Base-by-base conservation (phyloP, 2,113 vertebrate genomes). In the Sinosuthora webbiana region DNA sequence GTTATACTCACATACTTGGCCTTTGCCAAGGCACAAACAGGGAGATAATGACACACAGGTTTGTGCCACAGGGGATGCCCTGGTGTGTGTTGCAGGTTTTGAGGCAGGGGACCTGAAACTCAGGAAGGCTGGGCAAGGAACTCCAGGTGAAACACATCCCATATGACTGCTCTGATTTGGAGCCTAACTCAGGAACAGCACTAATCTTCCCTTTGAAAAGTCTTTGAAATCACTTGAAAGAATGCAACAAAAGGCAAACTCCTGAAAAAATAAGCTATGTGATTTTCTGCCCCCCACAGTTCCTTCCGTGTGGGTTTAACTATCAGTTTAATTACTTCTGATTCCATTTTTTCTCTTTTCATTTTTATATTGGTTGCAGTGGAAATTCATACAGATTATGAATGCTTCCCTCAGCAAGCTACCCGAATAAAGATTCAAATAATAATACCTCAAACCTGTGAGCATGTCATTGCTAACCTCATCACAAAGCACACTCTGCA, bases 271-370 rank as follows among this genome's bases (percentile, higher is more conserved):
- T 73, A 81, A 69, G 15, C 71, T 74, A 28, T 14, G 12, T 62
- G 87, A 93, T 52, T 90, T 92, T 69, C 74, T 81, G 47, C 55
- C 55, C 49, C 88, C 31, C 74, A 52, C 30, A 56, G 60, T 64
- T 96, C 91, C 53, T 84, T 73, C 78, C 52, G 15, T 31, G 28
- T 87, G 60, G 30, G 12, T 80, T 96, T 95, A 96, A 92, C 97
- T 93, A 95, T 68, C 68, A 86, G 65, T 94, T 96, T 97, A 97
- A 98, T 97, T 97, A 94, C 56, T 63, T 84, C 92, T 91, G 53
- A 63, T 90, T 69, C 49, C 9, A 17, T 13, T 35, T 53, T 62
- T 33, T 69, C 90, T 86, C 71, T 92, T 86, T 67, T 86, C 39
- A 53, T 76, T 94, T 83, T 85, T 64, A 15, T 55, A 56, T 92